A percentile compares a stretch with the other conserved stretches of the same genome.
phyloP scores from a whole-genome alignment of 1,140 invertebrate species.

The Aphaenogaster rudis region DNA sequence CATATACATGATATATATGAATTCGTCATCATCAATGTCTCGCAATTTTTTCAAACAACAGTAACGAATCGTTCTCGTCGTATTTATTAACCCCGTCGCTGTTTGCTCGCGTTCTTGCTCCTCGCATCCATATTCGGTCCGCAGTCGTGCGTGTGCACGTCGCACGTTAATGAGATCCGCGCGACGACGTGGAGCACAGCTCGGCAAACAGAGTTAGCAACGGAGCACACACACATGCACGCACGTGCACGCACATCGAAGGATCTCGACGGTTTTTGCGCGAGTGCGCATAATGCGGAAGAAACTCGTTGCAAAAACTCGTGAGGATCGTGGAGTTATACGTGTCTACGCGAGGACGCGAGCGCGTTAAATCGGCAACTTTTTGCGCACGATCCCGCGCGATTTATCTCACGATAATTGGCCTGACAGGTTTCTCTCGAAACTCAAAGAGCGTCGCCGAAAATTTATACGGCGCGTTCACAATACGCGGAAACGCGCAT shows the following conservation, averaged over 20 bases:
- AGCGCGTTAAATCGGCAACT: slow-evolving; percentile 27
- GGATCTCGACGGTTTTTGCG: slow-evolving; percentile 27
- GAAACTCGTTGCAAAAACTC: slow-evolving; percentile 40
- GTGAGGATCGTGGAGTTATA: neutral
- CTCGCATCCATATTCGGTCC: slow-evolving; percentile 39
- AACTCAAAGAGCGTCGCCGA: neutral
- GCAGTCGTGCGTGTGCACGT: slow-evolving; percentile 52
- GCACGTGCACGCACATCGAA: neutral
- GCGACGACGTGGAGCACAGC: slow-evolving; percentile 33
- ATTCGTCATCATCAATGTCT: neutral
- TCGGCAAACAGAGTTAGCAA: slow-evolving; percentile 51
- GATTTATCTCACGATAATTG: slow-evolving; percentile 43
- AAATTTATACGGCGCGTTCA: neutral
- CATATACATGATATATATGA: neutral
- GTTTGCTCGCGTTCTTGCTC: slow-evolving; percentile 49
- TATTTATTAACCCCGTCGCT: slow-evolving; percentile 49
- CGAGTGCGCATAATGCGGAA: slow-evolving; percentile 26
- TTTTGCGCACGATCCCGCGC: slow-evolving; percentile 21
- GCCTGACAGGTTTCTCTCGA: neutral
- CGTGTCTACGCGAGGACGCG: neutral
- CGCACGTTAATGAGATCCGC: slow-evolving; percentile 54
- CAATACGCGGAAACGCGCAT: neutral
- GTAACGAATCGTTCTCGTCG: slow-evolving; percentile 7
- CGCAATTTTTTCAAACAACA: slow-evolving; percentile 23
- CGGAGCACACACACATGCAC: neutral